Conservation (phyloP, 2,113 vertebrate species). For the Psilopogon haemacephalus region DNA sequence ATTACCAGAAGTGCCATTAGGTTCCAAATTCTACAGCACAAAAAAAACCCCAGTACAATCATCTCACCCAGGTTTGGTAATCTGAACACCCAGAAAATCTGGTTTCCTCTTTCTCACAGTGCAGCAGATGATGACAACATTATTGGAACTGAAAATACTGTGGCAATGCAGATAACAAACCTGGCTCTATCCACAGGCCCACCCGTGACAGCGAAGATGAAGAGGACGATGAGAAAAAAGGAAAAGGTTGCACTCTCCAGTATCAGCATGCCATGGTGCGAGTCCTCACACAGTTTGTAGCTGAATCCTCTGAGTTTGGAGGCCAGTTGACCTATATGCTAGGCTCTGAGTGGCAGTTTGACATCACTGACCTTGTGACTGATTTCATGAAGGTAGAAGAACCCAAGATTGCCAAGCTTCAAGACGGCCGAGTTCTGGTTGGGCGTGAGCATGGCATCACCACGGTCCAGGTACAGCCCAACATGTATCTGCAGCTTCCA, state of each 20-base stretch:
- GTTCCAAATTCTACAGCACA: neutral
- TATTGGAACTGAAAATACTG: neutral
- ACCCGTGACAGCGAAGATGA: constrained; percentile 96
- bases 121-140: neutral
- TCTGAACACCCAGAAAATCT: neutral
- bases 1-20: neutral
- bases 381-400: constrained; percentile 95
- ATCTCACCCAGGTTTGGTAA: neutral
- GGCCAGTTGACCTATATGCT: constrained; percentile 88
- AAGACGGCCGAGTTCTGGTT: constrained; percentile 85
- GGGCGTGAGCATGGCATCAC: constrained; percentile 91
- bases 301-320: constrained; percentile 80
- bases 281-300: constrained; percentile 94
- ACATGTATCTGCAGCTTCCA: neutral
- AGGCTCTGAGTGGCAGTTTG: constrained; percentile 93
- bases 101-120: neutral
- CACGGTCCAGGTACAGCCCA: constrained; percentile 84
- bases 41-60: neutral
- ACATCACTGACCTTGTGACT: constrained; percentile 90
- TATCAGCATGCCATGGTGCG: constrained; percentile 92
- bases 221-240: constrained; percentile 92
- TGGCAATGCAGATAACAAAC: neutral
- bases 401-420: constrained; percentile 82
- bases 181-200: constrained; percentile 75
- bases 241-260: constrained; percentile 91